Base-by-base conservation (phyloP, 2,888 invertebrate species). In the Silvanus unidentatus region DNA sequence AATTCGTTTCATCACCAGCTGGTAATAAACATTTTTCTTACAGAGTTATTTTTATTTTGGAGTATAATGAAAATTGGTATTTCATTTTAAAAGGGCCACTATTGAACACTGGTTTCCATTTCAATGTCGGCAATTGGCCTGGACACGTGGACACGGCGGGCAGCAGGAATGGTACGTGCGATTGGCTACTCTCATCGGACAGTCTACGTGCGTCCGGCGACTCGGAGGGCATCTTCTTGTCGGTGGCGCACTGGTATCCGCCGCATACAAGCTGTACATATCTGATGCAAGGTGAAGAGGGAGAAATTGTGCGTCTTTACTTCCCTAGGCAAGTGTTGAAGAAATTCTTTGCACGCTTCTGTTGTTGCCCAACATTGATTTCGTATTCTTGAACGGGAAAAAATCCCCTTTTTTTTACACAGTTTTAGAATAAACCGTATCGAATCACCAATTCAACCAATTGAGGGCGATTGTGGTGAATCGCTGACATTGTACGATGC, bases 111-210 rank as follows among this genome's bases (percentile, higher is more conserved):
- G 94, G 93, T 3, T 94, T 94, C 69, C 93, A 93, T 72, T 93
- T 94, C 75, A 93, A 93, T 73, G 93, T 93, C 40, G 92, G 92
- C 53, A 91, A 90, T 71, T 92, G 91, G 91, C 92, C 92, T 0
- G 92, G 92, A 0, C 90, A 91, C 70, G 90, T 91, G 40, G 90
- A 92, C 64, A 90, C 91, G 0, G 88, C 89, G 0, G 91, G 92
- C 1, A 87, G 86, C 27, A 81, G 85, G 55, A 88, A 89, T 49
- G 89, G 91, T 3, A 87, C 87, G 38, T 92, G 92, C 65, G 89
- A 91, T 70, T 92, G 92, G 92, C 73, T 90, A 40, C 77, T 92
- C 39, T 88, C 87, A 43, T 89, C 90, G 39, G 87, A 89, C 58
- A 84, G 87, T 29, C 73, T 92, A 14, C 79, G 81, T 64, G 81